Conservation (phyloP, 2,797 vertebrate genomes). For the Coracias cyanogaster region DNA sequence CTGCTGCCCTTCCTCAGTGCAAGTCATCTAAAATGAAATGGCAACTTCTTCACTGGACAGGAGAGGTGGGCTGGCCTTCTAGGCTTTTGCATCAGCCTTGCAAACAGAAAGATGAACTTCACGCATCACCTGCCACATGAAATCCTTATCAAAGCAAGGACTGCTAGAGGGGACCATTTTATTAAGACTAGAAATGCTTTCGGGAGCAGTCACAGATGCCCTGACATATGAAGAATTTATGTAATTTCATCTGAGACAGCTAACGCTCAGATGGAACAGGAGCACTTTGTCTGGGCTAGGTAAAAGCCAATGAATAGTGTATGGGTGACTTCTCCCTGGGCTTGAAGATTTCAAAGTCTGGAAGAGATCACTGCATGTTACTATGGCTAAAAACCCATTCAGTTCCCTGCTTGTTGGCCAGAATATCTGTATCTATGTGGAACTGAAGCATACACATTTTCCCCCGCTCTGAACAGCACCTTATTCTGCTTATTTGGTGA, state of each 20-base stretch:
- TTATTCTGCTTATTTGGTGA: neutral
- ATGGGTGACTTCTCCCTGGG: neutral
- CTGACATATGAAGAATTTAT: slow-evolving; percentile 60
- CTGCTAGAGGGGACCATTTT: slow-evolving; percentile 47
- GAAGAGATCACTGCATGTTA: neutral
- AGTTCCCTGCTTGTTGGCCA: neutral
- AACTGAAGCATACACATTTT: neutral
- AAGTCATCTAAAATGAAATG: neutral
- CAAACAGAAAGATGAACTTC: slow-evolving; percentile 55
- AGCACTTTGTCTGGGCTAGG: neutral
- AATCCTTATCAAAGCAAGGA: slow-evolving; percentile 50
- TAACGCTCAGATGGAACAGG: slow-evolving; percentile 48
- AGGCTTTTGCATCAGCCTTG: slow-evolving; percentile 16
- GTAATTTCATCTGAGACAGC: slow-evolving; percentile 63
- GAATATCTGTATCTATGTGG: neutral
- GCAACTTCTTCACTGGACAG: neutral
- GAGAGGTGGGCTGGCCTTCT: neutral
- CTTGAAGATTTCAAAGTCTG: neutral
- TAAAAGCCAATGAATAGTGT: neutral
- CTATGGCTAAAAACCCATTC: neutral
- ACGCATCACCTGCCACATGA: slow-evolving; percentile 53
- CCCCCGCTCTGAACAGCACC: neutral
- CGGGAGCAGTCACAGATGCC: slow-evolving; percentile 54
- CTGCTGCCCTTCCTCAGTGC: neutral
- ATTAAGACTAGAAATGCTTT: slow-evolving; percentile 47